Evolutionary conservation across 1,140 invertebrate species (phyloP).

Genomic region (Steinernema feltiae): DNA sequence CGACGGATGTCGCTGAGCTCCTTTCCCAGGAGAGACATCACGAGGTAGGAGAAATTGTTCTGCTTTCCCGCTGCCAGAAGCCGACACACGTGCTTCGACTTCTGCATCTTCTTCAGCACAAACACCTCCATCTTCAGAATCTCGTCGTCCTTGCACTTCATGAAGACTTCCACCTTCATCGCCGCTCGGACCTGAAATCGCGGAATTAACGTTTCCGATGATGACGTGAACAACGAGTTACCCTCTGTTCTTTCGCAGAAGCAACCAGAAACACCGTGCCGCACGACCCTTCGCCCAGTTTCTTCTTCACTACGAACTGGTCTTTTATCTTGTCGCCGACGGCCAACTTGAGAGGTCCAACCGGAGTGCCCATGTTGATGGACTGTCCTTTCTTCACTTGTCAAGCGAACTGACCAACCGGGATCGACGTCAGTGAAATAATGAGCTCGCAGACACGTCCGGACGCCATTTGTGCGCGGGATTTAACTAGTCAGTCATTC

Average conservation of each 20-base stretch:
- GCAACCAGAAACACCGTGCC: slow-evolving; percentile 40
- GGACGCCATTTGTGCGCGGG: too few species aligned
- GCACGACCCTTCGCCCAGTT: slow-evolving; percentile 43
- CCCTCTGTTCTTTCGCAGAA: slow-evolving; percentile 7
- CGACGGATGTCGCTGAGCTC: slow-evolving; percentile 46
- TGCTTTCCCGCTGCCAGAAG: slow-evolving; percentile 38
- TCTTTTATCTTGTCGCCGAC: slow-evolving; percentile 35
- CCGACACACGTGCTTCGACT: slow-evolving; percentile 41
- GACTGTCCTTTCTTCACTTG: not conserved
- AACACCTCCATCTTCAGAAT: slow-evolving; percentile 49
- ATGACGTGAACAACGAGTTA: not conserved
- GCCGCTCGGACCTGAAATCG: slow-evolving; percentile 17
- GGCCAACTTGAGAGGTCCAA: slow-evolving; percentile 27
- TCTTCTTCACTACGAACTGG: slow-evolving; percentile 39
- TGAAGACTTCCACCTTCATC: slow-evolving; percentile 44
- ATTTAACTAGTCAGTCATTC: too few species aligned
- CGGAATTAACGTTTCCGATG: not conserved
- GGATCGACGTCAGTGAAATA: not conserved
- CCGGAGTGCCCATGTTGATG: slow-evolving; percentile 19
- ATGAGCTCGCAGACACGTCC: too few species aligned
- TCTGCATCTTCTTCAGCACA: slow-evolving; percentile 46
- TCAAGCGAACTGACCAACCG: not conserved
- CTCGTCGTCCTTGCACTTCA: slow-evolving; percentile 46
- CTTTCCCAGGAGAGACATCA: slow-evolving; percentile 47
- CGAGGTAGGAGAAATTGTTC: slow-evolving; percentile 37